Percentiles rank a stretch among this genome's conserved stretches.
These are phyloP conservation scores for Diaperis boleti DNA, from an alignment of 2,888 invertebrate species.

Conservation along the genomic window DNA sequence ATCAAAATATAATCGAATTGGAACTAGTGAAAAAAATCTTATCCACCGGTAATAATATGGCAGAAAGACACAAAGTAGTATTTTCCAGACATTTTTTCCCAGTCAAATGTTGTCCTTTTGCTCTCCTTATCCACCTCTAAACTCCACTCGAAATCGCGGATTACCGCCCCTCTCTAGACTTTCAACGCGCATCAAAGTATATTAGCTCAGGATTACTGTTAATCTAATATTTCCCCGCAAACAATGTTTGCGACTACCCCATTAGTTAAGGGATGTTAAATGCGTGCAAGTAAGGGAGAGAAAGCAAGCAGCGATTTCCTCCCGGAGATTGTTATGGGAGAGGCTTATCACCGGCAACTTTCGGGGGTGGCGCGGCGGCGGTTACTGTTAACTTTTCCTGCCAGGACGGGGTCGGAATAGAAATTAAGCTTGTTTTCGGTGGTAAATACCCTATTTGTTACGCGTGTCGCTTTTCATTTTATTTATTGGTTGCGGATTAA, in stretches of 20 bases:
- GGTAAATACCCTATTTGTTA: conserved; percentile 60
- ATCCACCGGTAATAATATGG: no score
- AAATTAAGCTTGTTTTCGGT: conserved; percentile 61
- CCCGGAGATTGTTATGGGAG: conserved; percentile 33
- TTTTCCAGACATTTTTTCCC: no score
- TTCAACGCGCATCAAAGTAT: conserved; percentile 55
- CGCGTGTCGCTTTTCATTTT: conserved; percentile 58
- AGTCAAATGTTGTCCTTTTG: no score
- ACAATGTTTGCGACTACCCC: conserved; percentile 30
- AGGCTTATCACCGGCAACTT: conserved; percentile 38
- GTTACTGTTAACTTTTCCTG: conserved; percentile 38
- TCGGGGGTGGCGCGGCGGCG: conserved; percentile 36
- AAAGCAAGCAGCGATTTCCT: conserved; percentile 26
- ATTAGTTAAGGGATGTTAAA: conserved; percentile 16
- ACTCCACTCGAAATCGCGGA: conserved; percentile 19
- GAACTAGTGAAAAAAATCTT: no score
- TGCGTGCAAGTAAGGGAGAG: conserved; percentile 19
- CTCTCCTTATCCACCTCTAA: no score
- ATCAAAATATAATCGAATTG: no score
- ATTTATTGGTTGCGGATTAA: conserved; percentile 52
- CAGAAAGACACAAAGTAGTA: no score
- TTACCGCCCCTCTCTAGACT: conserved; percentile 15
- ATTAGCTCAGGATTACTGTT: conserved; percentile 62
- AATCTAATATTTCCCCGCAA: conserved; percentile 59
- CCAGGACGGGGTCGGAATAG: conserved; percentile 56